Base-by-base conservation (phyloP, 2,113 vertebrate genomes). In the Lepus americanus region DNA sequence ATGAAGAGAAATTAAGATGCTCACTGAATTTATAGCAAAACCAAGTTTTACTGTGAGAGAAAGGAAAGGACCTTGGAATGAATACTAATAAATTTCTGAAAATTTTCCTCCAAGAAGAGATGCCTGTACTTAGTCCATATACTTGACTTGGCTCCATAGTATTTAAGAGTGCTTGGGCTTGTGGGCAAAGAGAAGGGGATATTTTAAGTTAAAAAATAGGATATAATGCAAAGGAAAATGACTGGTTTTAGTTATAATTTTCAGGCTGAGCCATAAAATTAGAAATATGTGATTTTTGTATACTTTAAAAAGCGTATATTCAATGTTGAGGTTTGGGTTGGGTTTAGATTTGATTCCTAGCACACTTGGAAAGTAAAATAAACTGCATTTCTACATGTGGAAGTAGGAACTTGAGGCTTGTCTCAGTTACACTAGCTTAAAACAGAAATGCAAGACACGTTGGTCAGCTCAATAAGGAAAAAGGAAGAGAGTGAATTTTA, bases 201-300 rank as follows among this genome's bases (percentile, higher is more conserved):
- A 27, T 88, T 96, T 92, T 87, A 76, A 73, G 61, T 86, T 82
- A 74, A 92, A 94, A 95, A 88, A 25, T 59, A 66, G 61, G 70
- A 12, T 39, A 69, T 0, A n/a, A 11, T 51, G 55, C 61, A 53
- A 84, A 80, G 23, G 73, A 87, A 94, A 94, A 93, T 94, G 61
- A 85, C 78, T 49, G 31, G 77, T 81, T 69, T 61, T 76, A 27
- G 23, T 87, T 90, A 92, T 3, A 81, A 63, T 92, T 80, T 89
- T 92, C 84, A 92, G 33, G 9, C 17, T 44, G 73, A 84, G 80
- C 73, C 67, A 76, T 95, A 77, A 89, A 87, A 73, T 82, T 70
- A 85, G 63, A 95, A 91, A 63, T 76, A 81, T 25, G 33, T 14
- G 6, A 29, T 64, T 91, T 93, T 92, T 36, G 6, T 92, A 14